A percentile compares a stretch with the other conserved stretches of the same genome.
phyloP scores from a whole-genome alignment of 2,113 vertebrate genomes.

The Paralichthys olivaceus region DNA sequence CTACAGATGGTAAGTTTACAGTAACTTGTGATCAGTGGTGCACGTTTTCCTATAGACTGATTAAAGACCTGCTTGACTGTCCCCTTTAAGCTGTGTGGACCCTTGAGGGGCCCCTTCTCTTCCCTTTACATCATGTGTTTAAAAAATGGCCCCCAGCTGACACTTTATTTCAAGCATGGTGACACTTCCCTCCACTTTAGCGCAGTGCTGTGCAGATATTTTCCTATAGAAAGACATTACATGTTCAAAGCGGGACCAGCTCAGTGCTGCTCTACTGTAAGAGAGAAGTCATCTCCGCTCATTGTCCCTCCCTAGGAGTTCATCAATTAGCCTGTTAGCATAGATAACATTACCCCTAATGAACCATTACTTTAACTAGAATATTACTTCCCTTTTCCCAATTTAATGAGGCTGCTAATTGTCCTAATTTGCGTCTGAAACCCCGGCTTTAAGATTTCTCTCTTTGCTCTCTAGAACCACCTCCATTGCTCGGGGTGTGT shows the following conservation, averaged over 20 bases:
- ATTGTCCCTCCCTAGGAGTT: constrained; percentile 35
- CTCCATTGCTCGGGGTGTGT: constrained; percentile 75
- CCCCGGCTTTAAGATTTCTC: constrained; percentile 68
- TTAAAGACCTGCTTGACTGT: constrained; percentile 27
- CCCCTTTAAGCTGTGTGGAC: constrained; percentile 3
- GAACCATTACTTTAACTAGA: constrained; percentile 70
- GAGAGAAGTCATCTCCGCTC: constrained; percentile 8
- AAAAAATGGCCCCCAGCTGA: constrained; percentile 4
- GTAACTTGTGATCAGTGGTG: constrained; percentile 36
- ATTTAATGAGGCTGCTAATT: constrained; percentile 83
- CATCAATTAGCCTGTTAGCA: constrained; percentile 64
- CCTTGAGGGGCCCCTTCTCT: constrained; percentile 12
- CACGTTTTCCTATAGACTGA: constrained; percentile 12
- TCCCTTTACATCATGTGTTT: neutral
- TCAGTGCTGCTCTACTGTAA: neutral
- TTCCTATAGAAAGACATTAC: constrained; percentile 3
- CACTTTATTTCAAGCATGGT: constrained; percentile 14
- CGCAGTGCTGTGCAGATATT: neutral
- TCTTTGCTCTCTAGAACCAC: constrained; percentile 58
- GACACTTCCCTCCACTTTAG: constrained; percentile 13
- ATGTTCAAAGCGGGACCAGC: neutral
- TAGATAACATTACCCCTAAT: constrained; percentile 75
- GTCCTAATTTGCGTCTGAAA: constrained; percentile 77
- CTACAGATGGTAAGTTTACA: neutral
- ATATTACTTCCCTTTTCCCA: constrained; percentile 77